phyloP scores from a whole-genome alignment of 2,113 vertebrate genomes.

The Sterna hirundo region DNA sequence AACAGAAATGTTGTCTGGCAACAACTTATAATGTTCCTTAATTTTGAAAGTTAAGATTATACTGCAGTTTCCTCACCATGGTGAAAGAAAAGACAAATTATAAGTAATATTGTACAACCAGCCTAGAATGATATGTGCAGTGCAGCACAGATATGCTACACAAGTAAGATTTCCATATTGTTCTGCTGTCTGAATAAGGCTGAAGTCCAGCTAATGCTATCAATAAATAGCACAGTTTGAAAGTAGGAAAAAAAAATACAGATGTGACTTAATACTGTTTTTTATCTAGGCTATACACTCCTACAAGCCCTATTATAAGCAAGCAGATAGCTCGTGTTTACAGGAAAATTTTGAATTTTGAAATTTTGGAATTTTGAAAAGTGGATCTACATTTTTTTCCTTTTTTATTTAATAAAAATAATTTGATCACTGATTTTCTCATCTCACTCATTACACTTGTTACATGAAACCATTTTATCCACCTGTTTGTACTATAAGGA shows the following conservation, averaged over 20 bases:
- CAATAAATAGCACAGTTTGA: background rate
- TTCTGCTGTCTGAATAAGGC: background rate
- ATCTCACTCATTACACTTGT: background rate
- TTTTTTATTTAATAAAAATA: background rate
- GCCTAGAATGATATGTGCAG: background rate
- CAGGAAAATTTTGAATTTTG: background rate
- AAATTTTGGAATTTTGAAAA: background rate
- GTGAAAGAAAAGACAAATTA: rapidly evolving
- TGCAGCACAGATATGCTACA: background rate
- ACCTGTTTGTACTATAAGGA: background rate
- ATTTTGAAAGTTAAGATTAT: background rate
- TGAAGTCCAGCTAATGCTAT: background rate
- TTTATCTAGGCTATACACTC: background rate
- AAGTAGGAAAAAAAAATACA: background rate
- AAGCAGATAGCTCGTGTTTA: background rate
- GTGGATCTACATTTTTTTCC: rapidly evolving
- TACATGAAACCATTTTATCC: background rate
- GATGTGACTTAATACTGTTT: rapidly evolving
- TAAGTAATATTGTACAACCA: background rate
- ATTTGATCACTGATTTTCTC: background rate
- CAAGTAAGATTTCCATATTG: background rate
- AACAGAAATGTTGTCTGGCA: background rate
- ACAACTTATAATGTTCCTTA: background rate
- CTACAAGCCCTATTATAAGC: background rate
- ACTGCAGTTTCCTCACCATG: background rate